Percentiles rank a stretch among this genome's conserved stretches.
These are phyloP conservation scores for Teinopalpus imperialis DNA, from an alignment of 2,888 invertebrate species.

Conservation along the genomic window DNA sequence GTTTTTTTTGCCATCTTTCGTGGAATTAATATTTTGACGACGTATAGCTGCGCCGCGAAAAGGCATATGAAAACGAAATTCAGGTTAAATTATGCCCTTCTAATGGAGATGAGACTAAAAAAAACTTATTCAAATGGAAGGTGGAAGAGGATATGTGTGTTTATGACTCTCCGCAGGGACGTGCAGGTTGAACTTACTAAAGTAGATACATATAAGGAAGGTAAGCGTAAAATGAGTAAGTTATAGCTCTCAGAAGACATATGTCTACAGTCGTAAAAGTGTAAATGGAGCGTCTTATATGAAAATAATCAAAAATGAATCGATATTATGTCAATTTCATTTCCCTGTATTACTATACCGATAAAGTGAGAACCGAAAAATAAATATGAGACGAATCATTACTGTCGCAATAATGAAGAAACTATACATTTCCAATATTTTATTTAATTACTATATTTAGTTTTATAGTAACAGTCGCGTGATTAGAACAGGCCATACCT, in stretches of 20 bases:
- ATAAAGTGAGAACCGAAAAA: conserved; percentile 21
- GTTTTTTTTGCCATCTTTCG: conserved; percentile 19
- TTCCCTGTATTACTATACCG: conserved; percentile 27
- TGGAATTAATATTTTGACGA: conserved; percentile 25
- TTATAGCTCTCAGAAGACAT: conserved; percentile 78
- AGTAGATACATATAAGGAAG: conserved; percentile 64
- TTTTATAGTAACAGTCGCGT: no score
- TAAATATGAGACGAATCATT: conserved; percentile 13
- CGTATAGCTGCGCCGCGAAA: conserved; percentile 18
- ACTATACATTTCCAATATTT: no score
- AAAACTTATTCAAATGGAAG: conserved; percentile 65
- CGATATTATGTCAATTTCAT: conserved; percentile 48
- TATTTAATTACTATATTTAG: no score
- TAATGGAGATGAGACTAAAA: conserved; percentile 41
- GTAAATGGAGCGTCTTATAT: conserved; percentile 66
- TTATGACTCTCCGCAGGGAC: conserved; percentile 70
- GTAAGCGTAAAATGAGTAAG: conserved; percentile 80
- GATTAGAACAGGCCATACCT: no score
- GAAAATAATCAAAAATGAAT: conserved; percentile 75
- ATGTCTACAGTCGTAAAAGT: conserved; percentile 70
- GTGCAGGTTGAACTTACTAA: conserved; percentile 65
- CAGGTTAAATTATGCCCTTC: conserved; percentile 27
- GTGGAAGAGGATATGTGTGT: conserved; percentile 70
- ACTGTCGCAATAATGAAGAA: no score
- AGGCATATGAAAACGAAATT: conserved; percentile 36